Conservation (phyloP, 1,140 invertebrate genomes). For the Meloidogyne floridensis region DNA sequence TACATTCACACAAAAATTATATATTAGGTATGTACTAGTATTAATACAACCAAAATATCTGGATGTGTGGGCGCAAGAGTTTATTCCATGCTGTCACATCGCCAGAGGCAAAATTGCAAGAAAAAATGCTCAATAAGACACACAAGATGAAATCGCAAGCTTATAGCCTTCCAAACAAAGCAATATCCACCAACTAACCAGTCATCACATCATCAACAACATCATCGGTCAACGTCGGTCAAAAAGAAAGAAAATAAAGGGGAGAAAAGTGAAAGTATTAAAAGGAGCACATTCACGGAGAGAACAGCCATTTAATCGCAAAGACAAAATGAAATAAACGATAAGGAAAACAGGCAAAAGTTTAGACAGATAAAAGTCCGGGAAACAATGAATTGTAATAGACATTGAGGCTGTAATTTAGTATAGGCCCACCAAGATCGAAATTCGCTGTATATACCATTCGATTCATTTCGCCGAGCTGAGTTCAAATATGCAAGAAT, state of each 20-base stretch:
- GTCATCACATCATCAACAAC: background rate
- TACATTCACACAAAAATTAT: background rate
- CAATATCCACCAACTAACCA: background rate
- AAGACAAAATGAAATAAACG: background rate
- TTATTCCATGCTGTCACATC: background rate
- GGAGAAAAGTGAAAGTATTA: constrained; percentile 2
- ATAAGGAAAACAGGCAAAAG: background rate
- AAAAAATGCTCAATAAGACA: background rate
- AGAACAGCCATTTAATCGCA: background rate
- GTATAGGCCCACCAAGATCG: too few relatives aligned
- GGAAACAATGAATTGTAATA: too few relatives aligned
- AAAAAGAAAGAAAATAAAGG: background rate
- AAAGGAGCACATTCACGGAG: too few relatives aligned
- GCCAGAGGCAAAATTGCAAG: constrained; percentile 1
- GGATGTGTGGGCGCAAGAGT: background rate
- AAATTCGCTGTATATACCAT: too few relatives aligned
- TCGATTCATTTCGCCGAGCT: too few relatives aligned
- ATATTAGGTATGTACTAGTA: background rate
- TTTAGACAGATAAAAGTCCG: too few relatives aligned
- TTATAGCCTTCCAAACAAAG: background rate
- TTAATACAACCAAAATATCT: background rate
- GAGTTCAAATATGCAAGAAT: too few relatives aligned
- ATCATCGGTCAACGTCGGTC: background rate
- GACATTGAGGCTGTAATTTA: too few relatives aligned
- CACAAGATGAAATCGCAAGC: background rate